Percentiles rank a stretch among this genome's conserved stretches.
Conservation (phyloP, 2,888 invertebrate genomes). For the Cheilosia pagana region DNA sequence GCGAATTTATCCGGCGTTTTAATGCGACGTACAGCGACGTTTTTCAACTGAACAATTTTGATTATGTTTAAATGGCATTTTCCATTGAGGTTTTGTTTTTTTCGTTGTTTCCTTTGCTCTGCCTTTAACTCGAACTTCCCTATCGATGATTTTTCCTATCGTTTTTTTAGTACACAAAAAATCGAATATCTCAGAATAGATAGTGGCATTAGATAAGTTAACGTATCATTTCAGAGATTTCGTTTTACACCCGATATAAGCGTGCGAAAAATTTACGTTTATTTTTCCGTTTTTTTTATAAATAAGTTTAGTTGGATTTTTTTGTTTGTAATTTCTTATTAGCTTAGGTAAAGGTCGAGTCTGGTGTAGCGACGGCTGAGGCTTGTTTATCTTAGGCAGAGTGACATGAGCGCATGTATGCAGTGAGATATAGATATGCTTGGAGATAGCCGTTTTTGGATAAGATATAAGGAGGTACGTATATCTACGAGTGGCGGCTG, state of each 20-base stretch:
- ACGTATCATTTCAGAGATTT: constrained; percentile 84
- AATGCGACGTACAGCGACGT: constrained; percentile 56
- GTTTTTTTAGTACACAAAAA: constrained; percentile 77
- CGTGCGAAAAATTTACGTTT: constrained; percentile 64
- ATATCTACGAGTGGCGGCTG: too few relatives aligned
- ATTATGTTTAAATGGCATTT: constrained; percentile 76
- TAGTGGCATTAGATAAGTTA: constrained; percentile 84
- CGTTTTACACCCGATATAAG: constrained; percentile 76
- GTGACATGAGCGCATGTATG: too few relatives aligned
- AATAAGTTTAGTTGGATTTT: background rate
- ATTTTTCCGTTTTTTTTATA: constrained; percentile 1
- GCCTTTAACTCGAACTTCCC: constrained; percentile 64
- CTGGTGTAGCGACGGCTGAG: background rate
- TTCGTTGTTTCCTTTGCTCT: constrained; percentile 40
- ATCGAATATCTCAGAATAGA: constrained; percentile 84
- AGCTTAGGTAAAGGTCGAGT: background rate
- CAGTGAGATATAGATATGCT: too few relatives aligned
- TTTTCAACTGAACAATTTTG: constrained; percentile 76
- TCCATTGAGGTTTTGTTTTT: constrained; percentile 53
- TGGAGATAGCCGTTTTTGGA: too few relatives aligned
- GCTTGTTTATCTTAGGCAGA: background rate
- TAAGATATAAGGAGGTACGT: too few relatives aligned
- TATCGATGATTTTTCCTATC: constrained; percentile 81
- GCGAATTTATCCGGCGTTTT: constrained; percentile 39
- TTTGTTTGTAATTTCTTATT: background rate